Base-by-base conservation (phyloP, 2,888 invertebrate species). In the Brachyptera risi region DNA sequence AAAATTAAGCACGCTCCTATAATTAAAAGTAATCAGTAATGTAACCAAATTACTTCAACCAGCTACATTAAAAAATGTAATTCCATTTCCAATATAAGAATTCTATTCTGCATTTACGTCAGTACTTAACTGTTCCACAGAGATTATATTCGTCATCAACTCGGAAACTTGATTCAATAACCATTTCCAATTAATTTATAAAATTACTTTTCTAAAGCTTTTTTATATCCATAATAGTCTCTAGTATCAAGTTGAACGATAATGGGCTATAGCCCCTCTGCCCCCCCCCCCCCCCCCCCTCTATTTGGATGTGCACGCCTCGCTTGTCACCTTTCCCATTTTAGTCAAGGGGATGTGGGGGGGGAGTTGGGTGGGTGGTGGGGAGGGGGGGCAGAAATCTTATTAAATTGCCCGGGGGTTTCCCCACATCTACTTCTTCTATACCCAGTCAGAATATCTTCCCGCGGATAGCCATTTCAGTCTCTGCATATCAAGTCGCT, bases 301-400 rank as follows among this genome's bases (percentile, higher is more conserved):
- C 23, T 23, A 24, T 26, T 42, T 38, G 66, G 66, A 65, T 67
- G 66, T 68, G 68, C 67, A 67, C 69, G 70, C 68, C 65, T 68
- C 66, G 67, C 67, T 69, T 68, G 69, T 67, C 69, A 69, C 69
- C 70, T 69, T 70, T 69, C 66, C 69, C 68, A 69, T 69, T 69
- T 68, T 47, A 47, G 23, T 47, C 67, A 67, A 27, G 26, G 23
- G 27, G 49, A 38, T 42, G 47, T 44, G 37, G 54, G 58, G 26
- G 24, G 13, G 13, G 44, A 38, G 50, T 15, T 21, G 42, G 24
- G 58, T 23, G 47, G 35, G 60, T 9, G 56, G 63, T 44, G 61
- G 42, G 54, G 59, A 21, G 24, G 51, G 64, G 61, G 61, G 56
- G 58, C 56, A 60, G 61, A 69, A 69, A 69, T 70, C 70, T 69